Percentiles rank a stretch among this genome's conserved stretches.
These are phyloP conservation scores for Sarcophilus harrisii DNA, from an alignment of 2,797 vertebrate species.

Conservation along the genomic window DNA sequence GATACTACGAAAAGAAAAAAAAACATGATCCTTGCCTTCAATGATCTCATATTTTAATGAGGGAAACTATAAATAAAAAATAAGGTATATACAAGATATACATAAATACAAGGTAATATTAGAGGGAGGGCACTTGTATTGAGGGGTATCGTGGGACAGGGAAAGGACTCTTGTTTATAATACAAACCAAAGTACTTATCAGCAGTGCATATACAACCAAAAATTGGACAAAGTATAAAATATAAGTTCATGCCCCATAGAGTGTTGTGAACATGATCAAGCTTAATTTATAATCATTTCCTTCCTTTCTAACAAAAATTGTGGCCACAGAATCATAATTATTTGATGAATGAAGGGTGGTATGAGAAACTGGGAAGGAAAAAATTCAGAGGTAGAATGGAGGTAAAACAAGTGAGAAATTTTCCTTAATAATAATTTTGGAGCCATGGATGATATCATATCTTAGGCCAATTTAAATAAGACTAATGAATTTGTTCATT, in stretches of 20 bases:
- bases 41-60: neutral
- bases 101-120: neutral
- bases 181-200: neutral
- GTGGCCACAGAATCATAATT: neutral
- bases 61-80: neutral
- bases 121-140: neutral
- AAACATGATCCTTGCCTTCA: neutral
- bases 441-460: neutral
- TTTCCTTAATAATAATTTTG: neutral
- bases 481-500: neutral
- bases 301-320: neutral
- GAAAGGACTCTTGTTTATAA: neutral
- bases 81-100: neutral
- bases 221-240: neutral
- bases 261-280: neutral
- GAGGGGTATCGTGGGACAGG: neutral
- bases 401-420: neutral
- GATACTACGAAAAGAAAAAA: neutral
- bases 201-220: neutral
- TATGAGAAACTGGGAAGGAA: neutral
- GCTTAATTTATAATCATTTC: neutral
- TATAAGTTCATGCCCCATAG: neutral
- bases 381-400: neutral
- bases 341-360: neutral
- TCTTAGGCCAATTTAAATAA: neutral